Conservation (phyloP, 1,140 invertebrate genomes). For the Trichonephila clavata region DNA sequence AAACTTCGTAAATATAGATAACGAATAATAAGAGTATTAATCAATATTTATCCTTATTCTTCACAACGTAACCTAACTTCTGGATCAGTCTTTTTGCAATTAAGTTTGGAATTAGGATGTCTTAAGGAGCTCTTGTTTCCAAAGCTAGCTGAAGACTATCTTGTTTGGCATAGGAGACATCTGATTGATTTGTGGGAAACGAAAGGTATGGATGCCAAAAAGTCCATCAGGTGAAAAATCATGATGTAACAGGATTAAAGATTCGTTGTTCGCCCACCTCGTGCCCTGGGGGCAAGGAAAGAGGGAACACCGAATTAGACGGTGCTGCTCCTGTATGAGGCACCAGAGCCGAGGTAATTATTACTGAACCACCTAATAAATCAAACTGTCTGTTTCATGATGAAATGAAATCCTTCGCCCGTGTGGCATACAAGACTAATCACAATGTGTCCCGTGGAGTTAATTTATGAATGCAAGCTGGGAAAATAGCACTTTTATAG, state of each 20-base stretch:
- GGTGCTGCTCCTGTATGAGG: slow-evolving; percentile 50
- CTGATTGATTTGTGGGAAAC: slow-evolving; percentile 20
- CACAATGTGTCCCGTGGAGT: slow-evolving; percentile 60
- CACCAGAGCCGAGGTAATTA: slow-evolving; percentile 26
- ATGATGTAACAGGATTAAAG: slow-evolving; percentile 53
- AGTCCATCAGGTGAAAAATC: slow-evolving; percentile 54
- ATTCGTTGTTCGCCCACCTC: slow-evolving; percentile 55
- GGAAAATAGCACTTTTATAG: slow-evolving; percentile 67
- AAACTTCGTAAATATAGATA: no score
- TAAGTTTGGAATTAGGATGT: background rate
- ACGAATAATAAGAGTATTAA: no score
- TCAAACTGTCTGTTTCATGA: slow-evolving; percentile 66
- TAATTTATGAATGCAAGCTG: slow-evolving; percentile 67
- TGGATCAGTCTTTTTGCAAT: background rate
- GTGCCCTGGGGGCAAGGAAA: background rate
- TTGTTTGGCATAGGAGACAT: slow-evolving; percentile 10
- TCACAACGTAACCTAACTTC: background rate
- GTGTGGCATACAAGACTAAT: slow-evolving; percentile 70
- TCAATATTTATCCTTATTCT: background rate
- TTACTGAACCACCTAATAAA: slow-evolving; percentile 50
- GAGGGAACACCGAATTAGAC: slow-evolving; percentile 37
- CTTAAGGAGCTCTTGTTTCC: background rate
- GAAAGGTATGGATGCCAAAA: slow-evolving; percentile 18
- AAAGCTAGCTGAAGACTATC: background rate
- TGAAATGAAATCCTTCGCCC: slow-evolving; percentile 60